Evolutionary conservation across 1,140 invertebrate genomes (phyloP).

Genomic region (Telenomus remus): DNA sequence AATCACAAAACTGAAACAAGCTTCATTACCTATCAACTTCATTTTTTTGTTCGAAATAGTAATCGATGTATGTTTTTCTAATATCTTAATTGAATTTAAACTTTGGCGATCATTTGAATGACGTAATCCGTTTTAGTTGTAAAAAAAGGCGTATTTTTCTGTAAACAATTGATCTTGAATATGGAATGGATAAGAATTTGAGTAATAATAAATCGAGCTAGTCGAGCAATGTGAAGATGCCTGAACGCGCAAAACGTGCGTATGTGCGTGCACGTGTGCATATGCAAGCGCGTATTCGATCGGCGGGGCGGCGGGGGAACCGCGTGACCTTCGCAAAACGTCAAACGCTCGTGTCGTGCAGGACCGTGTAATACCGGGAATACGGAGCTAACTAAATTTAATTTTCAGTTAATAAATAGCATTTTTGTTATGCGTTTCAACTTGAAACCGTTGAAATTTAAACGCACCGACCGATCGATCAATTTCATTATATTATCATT

Average conservation of each 20-base stretch:
- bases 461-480: too few relatives aligned
- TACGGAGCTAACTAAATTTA: constrained; percentile 38
- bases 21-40: too few relatives aligned
- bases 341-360: constrained; percentile 44
- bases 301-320: constrained; percentile 4
- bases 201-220: constrained; percentile 39
- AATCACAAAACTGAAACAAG: too few relatives aligned
- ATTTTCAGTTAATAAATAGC: constrained; percentile 20
- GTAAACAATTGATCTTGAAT: constrained; percentile 38
- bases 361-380: constrained; percentile 37
- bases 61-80: too few relatives aligned
- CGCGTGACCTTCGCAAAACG: constrained; percentile 52
- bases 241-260: constrained; percentile 49
- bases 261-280: constrained; percentile 53
- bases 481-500: too few relatives aligned
- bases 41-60: too few relatives aligned
- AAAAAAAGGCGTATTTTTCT: too few relatives aligned
- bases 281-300: constrained; percentile 39
- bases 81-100: too few relatives aligned
- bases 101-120: too few relatives aligned
- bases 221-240: constrained; percentile 46
- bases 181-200: constrained; percentile 38
- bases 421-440: not conserved
- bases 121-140: too few relatives aligned
- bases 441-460: too few relatives aligned